Base-by-base conservation (phyloP, 2,888 invertebrate genomes). In the Hemithea aestivaria region DNA sequence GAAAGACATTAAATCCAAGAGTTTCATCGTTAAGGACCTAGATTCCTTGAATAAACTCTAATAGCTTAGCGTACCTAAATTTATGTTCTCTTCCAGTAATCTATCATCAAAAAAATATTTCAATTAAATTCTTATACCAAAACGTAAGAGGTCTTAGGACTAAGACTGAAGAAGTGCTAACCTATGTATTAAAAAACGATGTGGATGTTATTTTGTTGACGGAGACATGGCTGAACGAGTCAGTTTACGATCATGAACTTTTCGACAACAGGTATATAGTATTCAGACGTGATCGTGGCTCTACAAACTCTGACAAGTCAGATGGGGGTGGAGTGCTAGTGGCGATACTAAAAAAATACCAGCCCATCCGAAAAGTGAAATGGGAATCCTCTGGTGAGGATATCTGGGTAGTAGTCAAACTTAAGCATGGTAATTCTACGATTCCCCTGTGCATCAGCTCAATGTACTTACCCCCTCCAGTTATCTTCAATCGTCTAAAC, bases 141-240 rank as follows among this genome's bases (percentile, higher is more conserved):
- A n/a, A n/a, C n/a, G n/a, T n/a, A n/a, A n/a, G n/a, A n/a, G n/a
- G n/a, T n/a, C n/a, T n/a, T n/a, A 26, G 26, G 11, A 26, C 26
- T 7, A 26, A 26, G 11, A 26, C 26, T 10, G 10, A 26, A 1
- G 7, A 6, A 1, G 7, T 10, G 10, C 7, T 26, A 5, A 6
- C 11, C 7, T 11, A 26, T 20, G 25, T 12, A 20, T 8, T 33
- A 7, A 26, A 10, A n/a, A 12, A 35, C 6, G 8, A 27, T 8
- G 16, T 8, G 5, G 35, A 35, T 11, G 7, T 27, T 7, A 20
- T 35, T 1, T 11, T 35, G 2, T 6, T 30, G 3, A 37, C 38
- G 4, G 38, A 39, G 10, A 28, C 32, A 7, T 32, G 33, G 38
- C 28, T 39, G 1, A 31, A 37, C 11, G 31, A 37, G n/a, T 20